Percentiles rank a stretch among this genome's conserved stretches.
Conservation (phyloP, 2,797 vertebrate species). For the Lithobates sylvaticus region DNA sequence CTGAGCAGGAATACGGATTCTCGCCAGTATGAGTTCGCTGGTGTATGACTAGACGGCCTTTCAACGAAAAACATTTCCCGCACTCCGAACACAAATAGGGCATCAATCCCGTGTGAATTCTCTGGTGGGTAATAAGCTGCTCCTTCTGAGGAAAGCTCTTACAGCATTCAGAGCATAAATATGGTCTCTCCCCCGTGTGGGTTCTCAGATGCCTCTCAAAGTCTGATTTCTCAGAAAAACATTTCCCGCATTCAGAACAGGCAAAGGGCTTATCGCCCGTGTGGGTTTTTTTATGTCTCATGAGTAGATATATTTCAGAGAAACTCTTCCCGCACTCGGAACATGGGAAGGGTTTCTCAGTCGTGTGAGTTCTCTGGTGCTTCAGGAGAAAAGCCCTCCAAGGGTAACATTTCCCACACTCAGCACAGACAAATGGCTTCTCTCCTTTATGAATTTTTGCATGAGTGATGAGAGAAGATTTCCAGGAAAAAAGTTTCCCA, state of each 20-base stretch:
- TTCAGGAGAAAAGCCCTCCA: not conserved
- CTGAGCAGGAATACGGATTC: not conserved
- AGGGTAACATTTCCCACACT: not conserved
- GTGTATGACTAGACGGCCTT: not conserved
- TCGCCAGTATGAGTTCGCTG: not conserved
- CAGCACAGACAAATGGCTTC: not conserved
- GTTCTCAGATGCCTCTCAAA: not conserved
- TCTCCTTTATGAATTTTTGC: not conserved
- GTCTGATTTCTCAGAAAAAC: not conserved
- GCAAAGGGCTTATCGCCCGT: not conserved
- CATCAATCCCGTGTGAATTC: not conserved
- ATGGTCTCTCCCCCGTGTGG: not conserved
- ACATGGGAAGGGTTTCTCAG: not conserved
- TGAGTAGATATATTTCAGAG: not conserved
- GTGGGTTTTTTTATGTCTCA: not conserved
- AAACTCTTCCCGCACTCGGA: not conserved
- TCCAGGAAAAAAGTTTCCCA: constrained; percentile 18
- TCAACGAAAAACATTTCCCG: not conserved
- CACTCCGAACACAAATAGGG: not conserved
- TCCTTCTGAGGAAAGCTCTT: not conserved
- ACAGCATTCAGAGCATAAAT: not conserved
- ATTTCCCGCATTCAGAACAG: not conserved
- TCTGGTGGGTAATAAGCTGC: not conserved
- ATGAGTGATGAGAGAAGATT: not conserved
- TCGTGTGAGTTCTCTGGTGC: not conserved